Base-by-base conservation (phyloP, 2,113 vertebrate genomes). In the Indri indri region DNA sequence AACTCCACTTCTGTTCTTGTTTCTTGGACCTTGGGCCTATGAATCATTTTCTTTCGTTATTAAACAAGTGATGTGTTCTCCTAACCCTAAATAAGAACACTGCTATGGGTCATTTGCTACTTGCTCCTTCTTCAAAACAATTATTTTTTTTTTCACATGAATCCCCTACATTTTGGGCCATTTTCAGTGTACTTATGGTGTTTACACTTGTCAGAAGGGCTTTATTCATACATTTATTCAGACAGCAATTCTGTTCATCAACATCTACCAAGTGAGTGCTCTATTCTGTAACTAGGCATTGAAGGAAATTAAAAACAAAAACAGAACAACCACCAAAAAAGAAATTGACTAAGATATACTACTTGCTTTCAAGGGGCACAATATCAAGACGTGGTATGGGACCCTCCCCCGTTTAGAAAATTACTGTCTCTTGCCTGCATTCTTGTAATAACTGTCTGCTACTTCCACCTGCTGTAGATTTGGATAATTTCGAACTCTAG, bases 301-400 rank as follows among this genome's bases (percentile, higher is more conserved):
- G 76, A 74, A 54, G 63, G 57, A 84, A 81, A 81, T 80, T 68
- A 47, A 88, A 90, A 87, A 71, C 61, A 45, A 93, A 86, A 47
- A 25, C 5, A 83, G 59, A 37, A 77, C 30, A 42, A 40, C 8
- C 45, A n/a, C 23, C 8, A 47, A 30, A 84, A 77, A 10, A 54
- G 45, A n/a, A 54, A 18, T 50, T 65, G 90, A 52, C 22, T 17
- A 59, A 84, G 61, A 66, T 2, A 3, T 7, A 40, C 22, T 25
- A 11, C 45, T 83, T 57, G 30, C 6, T 88, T 74, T 70, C 11
- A 10, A 30, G 18, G 77, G 20, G 5, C 10, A 0, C 6, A n/a
- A n/a, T 42, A 27, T 50, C 3, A 47, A 52, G 32, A 47, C 18
- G 8, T 12, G 18, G 32, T 18, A 6, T 6, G 77, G 16, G 23